Conservation (phyloP, 2,113 vertebrate species). For the Antechinus stuartii region DNA sequence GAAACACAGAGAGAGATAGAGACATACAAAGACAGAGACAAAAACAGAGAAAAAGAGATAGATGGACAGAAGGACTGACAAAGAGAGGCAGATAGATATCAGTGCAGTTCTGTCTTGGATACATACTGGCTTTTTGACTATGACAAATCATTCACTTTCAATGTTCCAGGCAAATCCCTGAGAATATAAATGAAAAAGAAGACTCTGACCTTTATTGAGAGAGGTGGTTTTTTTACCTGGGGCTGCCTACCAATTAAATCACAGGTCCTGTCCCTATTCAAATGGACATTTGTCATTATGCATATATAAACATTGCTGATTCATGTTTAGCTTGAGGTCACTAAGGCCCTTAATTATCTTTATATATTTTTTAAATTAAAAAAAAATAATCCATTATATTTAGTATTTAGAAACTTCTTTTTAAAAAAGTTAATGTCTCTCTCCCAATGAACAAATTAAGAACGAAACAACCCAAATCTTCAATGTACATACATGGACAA, state of each 20-base stretch:
- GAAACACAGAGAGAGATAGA: too few relatives aligned
- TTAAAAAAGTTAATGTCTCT: neutral
- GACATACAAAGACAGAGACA: too few relatives aligned
- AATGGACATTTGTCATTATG: neutral
- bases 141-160: neutral
- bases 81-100: neutral
- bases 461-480: neutral
- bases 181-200: neutral
- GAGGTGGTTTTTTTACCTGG: neutral
- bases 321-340: neutral
- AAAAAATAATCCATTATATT: neutral
- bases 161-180: neutral
- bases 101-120: neutral
- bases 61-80: too few relatives aligned
- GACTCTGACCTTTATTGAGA: neutral
- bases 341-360: neutral
- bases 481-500: neutral
- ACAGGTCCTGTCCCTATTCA: neutral
- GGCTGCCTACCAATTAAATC: neutral
- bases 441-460: neutral
- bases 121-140: neutral
- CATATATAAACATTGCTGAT: neutral
- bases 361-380: neutral
- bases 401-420: neutral
- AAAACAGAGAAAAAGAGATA: too few relatives aligned